These are phyloP conservation scores for Lampropteryx suffumata DNA, from an alignment of 2,888 invertebrate species.

Conservation along the genomic window DNA sequence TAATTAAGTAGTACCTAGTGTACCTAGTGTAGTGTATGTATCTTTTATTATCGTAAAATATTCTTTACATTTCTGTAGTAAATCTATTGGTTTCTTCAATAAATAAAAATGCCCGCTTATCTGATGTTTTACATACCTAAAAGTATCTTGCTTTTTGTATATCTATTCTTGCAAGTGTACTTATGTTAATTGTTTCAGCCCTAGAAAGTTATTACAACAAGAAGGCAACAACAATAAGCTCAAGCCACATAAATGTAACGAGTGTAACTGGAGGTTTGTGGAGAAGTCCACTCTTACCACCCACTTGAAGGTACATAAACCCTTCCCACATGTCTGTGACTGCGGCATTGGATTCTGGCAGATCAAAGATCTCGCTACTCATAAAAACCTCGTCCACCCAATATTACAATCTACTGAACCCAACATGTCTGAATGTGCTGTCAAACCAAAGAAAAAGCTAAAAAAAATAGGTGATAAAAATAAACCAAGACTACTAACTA, in stretches of 20 bases:
- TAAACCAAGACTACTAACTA: conserved; percentile 18
- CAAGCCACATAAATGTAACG: conserved; percentile 40
- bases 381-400: conserved; percentile 44
- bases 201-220: no score
- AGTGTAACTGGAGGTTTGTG: conserved; percentile 42
- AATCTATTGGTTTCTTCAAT: no score
- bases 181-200: no score
- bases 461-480: not conserved
- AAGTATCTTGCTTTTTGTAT: no score
- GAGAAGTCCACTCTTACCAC: conserved; percentile 40
- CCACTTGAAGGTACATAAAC: conserved; percentile 46
- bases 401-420: no score
- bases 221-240: conserved; percentile 27
- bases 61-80: no score
- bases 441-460: not conserved
- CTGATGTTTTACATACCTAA: no score
- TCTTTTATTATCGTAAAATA: no score
- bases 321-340: conserved; percentile 45
- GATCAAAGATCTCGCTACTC: conserved; percentile 39
- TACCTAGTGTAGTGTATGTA: no score
- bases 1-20: no score
- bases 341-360: conserved; percentile 54
- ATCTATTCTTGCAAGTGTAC: no score
- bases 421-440: conserved; percentile 11
- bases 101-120: no score